Base-by-base conservation (phyloP, 2,113 vertebrate species). In the Platysteira castanea region DNA sequence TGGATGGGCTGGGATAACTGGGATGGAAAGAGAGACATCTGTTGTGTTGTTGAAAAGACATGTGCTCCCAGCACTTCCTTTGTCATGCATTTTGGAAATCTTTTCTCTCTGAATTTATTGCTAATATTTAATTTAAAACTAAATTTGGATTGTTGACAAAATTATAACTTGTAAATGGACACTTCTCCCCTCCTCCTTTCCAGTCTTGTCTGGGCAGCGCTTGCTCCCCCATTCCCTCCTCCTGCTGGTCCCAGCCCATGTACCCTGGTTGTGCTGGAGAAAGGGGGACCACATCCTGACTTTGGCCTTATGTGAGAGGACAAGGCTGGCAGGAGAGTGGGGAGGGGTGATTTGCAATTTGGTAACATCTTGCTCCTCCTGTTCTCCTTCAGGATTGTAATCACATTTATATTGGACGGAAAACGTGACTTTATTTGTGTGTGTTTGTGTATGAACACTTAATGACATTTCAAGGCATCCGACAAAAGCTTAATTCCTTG, bases 391-490 rank as follows among this genome's bases (percentile, higher is more conserved):
- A 84, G 75, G 37, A 39, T 63, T 56, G 68, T 27, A 67, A 70
- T 73, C 75, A 80, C 2, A 2, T 94, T 92, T 79, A 35, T 84
- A 89, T 93, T 74, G 8, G 77, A 71, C 92, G 94, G 97, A 96
- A 97, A 97, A 96, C 49, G 27, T 96, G 95, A 95, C 81, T 97
- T 80, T 95, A 89, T 96, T 95, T 94, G 42, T 86, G 71, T 90
- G 60, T 96, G 92, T 94, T 95, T 95, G 70, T 95, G 89, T 82
- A 53, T 95, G 97, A 97, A 82, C 93, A 67, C 77, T 97, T 98
- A 98, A 98, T 97, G 97, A 97, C 94, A 97, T 98, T 98, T 98
- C 97, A 98, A 98, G 98, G 94, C 95, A 97, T 92, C 95, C 27
- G 93, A 95, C 96, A 97, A 98, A 94, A 97, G 67, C 52, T 87